A percentile compares a stretch with the other conserved stretches of the same genome.
phyloP scores from a whole-genome alignment of 2,113 vertebrate genomes.

The Gavia stellata region DNA sequence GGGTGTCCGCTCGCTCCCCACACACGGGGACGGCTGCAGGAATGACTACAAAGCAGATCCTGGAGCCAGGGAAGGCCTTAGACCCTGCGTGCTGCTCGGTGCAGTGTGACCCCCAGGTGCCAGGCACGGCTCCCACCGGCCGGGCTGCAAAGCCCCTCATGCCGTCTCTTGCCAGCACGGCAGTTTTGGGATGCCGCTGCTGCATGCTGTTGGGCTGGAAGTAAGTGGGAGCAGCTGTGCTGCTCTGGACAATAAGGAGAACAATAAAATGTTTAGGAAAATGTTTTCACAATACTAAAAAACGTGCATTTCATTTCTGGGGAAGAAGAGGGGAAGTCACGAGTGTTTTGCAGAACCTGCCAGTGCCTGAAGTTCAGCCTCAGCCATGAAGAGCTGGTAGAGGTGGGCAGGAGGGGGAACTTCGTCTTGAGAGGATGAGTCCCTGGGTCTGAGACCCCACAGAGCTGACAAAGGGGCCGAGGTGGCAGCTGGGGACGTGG shows the following conservation, averaged over 20 bases:
- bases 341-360: neutral
- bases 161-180: neutral
- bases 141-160: neutral
- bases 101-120: neutral
- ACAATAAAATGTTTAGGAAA: neutral
- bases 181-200: neutral
- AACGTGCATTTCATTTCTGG: neutral
- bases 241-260: neutral
- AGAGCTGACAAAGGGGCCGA: neutral
- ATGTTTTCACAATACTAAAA: neutral
- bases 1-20: accelerated
- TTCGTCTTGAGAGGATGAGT: neutral
- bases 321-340: neutral
- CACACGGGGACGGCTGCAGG: accelerated
- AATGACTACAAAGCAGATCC: neutral
- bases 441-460: neutral
- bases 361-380: neutral
- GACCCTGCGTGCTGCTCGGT: accelerated
- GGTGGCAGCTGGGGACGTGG: neutral
- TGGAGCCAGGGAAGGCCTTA: neutral
- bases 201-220: neutral
- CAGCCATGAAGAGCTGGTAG: neutral
- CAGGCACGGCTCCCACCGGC: neutral
- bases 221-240: constrained; percentile 44
- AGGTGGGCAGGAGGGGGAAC: neutral